A percentile compares a stretch with the other conserved stretches of the same genome.
phyloP scores from a whole-genome alignment of 2,113 vertebrate species.

The Caracal caracal region DNA sequence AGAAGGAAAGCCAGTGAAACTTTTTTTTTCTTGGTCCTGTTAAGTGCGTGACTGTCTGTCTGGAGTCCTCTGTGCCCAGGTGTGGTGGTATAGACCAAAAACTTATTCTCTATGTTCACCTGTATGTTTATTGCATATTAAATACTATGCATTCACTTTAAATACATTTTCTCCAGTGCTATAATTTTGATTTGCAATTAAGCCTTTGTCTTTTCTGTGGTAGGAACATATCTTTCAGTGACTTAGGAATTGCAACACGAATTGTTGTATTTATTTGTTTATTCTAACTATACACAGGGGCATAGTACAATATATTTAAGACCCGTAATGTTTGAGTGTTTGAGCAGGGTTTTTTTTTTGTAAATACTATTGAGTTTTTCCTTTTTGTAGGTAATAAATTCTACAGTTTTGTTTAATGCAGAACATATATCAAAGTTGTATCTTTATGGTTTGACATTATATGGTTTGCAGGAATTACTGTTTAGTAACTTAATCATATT shows the following conservation, averaged over 20 bases:
- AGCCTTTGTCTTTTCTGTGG: background rate
- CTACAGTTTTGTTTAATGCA: constrained; percentile 45
- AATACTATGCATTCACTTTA: constrained; percentile 35
- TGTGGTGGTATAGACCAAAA: constrained; percentile 10
- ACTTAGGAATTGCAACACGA: background rate
- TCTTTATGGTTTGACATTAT: constrained; percentile 39
- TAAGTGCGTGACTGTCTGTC: background rate
- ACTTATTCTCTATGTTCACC: background rate
- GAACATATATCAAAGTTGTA: background rate
- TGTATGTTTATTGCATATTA: constrained; percentile 28
- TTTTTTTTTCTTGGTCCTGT: background rate
- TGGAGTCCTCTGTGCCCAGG: constrained; percentile 28
- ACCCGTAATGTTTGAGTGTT: constrained; percentile 1
- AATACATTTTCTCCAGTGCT: constrained; percentile 11
- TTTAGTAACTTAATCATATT: constrained; percentile 28
- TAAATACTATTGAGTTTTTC: constrained; percentile 49
- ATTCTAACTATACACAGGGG: background rate
- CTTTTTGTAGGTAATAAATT: constrained; percentile 46
- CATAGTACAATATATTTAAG: constrained; percentile 48
- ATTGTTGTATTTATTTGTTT: constrained; percentile 37
- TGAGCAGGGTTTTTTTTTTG: background rate
- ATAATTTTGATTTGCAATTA: constrained; percentile 47
- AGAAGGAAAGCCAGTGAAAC: constrained; percentile 1
- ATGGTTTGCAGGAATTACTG: constrained; percentile 31
- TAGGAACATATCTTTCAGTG: constrained; percentile 19